Base-by-base conservation (phyloP, 1,140 invertebrate genomes). In the Drosophila suzukii region DNA sequence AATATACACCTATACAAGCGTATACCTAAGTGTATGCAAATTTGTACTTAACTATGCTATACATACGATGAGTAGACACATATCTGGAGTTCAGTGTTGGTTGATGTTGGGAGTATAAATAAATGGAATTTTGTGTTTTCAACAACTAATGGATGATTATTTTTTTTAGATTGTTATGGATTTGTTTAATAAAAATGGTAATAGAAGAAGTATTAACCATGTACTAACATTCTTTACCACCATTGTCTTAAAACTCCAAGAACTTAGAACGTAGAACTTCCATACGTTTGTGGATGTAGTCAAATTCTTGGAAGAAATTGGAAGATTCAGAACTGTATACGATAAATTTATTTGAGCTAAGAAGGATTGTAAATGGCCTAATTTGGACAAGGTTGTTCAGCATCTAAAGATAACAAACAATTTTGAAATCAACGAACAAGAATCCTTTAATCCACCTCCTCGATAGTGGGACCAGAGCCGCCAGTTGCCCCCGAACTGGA, bases 401-500 rank as follows among this genome's bases (percentile, higher is more conserved):
- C 30, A 58, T 58, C 6, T 11, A 20, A 49, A 32, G 17, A 10
- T 36, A 58, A 61, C 39, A 54, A 74, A 46, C 3, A 58, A 55
- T 7, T 50, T 60, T 47, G 12, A 41, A 41, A 17, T 50, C 17
- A 15, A 24, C 27, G 2, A 20, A 34, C 5, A 20, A n/a, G 3
- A 4, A 20, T n/a, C 6, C 11, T 94, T 96, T 97, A 98, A 92
- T 98, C 97, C 74, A 98, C 97, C 94, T 98, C 97, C 93, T 98
- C 97, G 88, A 98, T 98, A 78, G 97, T 98, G 59, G 97, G 97
- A 76, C 97, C 75, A 73, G 90, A 94, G 93, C 77, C 93, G 93
- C 46, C 66, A 24, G 75, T 93, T n/a, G 49, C 11, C 0, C 65
- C 67, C n/a, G 43, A 0, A 30, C 1, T 44, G 0, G 57, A 73